These are phyloP conservation scores for Leptinotarsa undecemlineata DNA, from an alignment of 1,140 invertebrate genomes.

Conservation along the genomic window DNA sequence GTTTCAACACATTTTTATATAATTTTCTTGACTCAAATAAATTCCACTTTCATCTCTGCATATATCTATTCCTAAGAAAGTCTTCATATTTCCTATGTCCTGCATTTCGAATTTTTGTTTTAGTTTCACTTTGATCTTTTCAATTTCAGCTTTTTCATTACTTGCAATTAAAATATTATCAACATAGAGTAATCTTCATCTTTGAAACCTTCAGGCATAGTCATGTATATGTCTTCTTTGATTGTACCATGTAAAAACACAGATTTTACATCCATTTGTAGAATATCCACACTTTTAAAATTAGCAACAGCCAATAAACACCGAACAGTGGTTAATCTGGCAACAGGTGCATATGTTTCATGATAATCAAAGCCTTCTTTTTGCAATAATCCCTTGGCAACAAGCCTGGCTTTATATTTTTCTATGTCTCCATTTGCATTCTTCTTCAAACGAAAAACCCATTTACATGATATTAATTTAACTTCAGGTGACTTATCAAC, in stretches of 20 bases:
- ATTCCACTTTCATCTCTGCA: too few relatives aligned
- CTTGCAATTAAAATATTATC: too few relatives aligned
- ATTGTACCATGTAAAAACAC: slow-evolving; percentile 41
- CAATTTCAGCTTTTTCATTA: too few relatives aligned
- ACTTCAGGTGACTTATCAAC: slow-evolving; percentile 36
- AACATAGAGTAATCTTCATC: too few relatives aligned
- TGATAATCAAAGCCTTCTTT: slow-evolving; percentile 44
- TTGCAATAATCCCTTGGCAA: slow-evolving; percentile 54
- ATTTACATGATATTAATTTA: slow-evolving; percentile 41
- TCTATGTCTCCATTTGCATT: slow-evolving; percentile 3
- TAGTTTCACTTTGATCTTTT: too few relatives aligned
- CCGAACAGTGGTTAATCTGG: slow-evolving; percentile 43
- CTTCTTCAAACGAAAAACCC: slow-evolving; percentile 53
- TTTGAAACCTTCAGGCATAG: slow-evolving; percentile 31
- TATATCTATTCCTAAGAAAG: too few relatives aligned
- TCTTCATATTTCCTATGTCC: too few relatives aligned
- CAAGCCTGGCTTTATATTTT: slow-evolving; percentile 53
- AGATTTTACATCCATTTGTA: slow-evolving; percentile 48
- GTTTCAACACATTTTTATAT: too few relatives aligned
- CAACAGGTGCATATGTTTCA: slow-evolving; percentile 53
- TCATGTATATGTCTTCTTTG: slow-evolving; percentile 42
- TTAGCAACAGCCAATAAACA: slow-evolving; percentile 42
- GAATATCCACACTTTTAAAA: slow-evolving; percentile 36
- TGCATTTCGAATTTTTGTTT: too few relatives aligned
- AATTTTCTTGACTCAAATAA: too few relatives aligned